Evolutionary conservation across 2,797 vertebrate species (phyloP).

Genomic region (Oophaga sylvatica): DNA sequence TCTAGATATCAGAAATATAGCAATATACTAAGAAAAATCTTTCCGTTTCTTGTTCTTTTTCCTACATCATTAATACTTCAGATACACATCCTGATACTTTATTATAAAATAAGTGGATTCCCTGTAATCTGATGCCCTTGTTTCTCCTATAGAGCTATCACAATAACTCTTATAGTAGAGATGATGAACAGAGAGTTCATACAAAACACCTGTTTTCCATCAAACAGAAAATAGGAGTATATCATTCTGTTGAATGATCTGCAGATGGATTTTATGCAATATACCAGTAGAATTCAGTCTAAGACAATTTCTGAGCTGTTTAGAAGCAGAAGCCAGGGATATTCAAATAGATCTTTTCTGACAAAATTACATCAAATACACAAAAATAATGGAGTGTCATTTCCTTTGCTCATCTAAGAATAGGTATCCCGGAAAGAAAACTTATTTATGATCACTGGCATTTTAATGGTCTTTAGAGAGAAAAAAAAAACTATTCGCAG

Average conservation of each 20-base stretch:
- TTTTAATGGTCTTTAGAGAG: too few species aligned
- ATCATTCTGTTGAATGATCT: neutral
- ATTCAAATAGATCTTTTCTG: neutral
- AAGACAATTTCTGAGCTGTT: neutral
- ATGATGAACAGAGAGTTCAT: constrained; percentile 7
- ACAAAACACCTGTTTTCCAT: constrained; percentile 14
- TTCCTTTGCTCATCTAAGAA: neutral
- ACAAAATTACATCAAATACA: neutral
- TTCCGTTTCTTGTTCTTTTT: constrained; percentile 1
- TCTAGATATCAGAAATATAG: too few species aligned
- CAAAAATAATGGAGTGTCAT: neutral
- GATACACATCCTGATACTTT: constrained; percentile 56
- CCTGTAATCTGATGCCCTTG: constrained; percentile 58
- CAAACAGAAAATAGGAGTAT: constrained; percentile 5
- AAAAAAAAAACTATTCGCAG: too few species aligned
- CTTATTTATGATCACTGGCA: too few species aligned
- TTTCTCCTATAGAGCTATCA: constrained; percentile 35
- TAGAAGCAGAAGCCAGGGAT: neutral
- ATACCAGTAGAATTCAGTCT: neutral
- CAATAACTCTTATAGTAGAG: constrained; percentile 36
- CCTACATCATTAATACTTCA: constrained; percentile 39
- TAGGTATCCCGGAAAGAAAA: too few species aligned
- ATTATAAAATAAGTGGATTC: constrained; percentile 54
- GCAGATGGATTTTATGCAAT: neutral
- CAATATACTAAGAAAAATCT: neutral